Evolutionary conservation across 2,797 vertebrate species (phyloP).

Genomic region (Rhynchonycteris naso): DNA sequence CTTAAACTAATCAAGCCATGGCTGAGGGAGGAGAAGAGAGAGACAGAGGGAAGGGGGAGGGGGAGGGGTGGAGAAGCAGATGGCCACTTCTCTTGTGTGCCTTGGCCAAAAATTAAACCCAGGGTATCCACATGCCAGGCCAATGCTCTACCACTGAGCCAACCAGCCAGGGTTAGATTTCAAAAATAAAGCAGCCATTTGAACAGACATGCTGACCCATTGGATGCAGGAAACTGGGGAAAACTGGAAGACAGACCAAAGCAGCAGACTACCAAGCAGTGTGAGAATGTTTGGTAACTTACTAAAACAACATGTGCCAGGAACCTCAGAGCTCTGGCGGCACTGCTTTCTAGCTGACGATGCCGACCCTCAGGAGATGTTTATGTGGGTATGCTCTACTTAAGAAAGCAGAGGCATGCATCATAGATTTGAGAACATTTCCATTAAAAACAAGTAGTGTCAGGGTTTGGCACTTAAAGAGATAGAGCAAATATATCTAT

Average conservation of each 20-base stretch:
- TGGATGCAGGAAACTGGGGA: background rate
- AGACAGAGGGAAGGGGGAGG: too few species aligned
- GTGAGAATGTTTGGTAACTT: accelerated
- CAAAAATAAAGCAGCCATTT: background rate
- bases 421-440: background rate
- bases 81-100: too few species aligned
- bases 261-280: background rate
- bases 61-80: too few species aligned
- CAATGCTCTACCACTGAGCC: too few species aligned
- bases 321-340: background rate
- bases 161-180: background rate
- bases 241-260: background rate
- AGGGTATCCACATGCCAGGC: too few species aligned
- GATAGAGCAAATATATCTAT: background rate
- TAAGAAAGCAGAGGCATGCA: background rate
- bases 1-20: too few species aligned
- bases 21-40: too few species aligned
- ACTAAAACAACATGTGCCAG: accelerated
- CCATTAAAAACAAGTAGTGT: background rate
- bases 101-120: too few species aligned
- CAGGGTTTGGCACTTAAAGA: background rate
- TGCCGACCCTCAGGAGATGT: background rate
- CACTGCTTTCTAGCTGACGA: accelerated
- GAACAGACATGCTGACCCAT: background rate
- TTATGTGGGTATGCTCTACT: background rate